Base-by-base conservation (phyloP, 2,113 vertebrate genomes). In the Galeopterus variegatus region DNA sequence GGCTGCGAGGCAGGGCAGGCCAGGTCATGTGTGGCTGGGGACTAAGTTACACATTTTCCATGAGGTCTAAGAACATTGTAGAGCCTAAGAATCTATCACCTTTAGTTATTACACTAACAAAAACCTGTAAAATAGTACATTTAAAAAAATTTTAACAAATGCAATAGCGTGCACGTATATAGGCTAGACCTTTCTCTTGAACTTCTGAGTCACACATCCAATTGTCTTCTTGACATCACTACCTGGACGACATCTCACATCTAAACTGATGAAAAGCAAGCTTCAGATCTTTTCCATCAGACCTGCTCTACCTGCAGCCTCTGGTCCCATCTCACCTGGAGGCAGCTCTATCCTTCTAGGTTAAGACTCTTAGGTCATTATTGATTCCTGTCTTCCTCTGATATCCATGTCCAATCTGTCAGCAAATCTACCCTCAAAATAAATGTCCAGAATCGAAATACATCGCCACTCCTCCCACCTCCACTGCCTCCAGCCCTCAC, bases 141-240 rank as follows among this genome's bases (percentile, higher is more conserved):
- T 52, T n/a, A 10, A 33, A 54, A 77, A 7, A n/a, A 52, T 14
- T n/a, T 95, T 82, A 95, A 93, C 62, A 81, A 96, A 65, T 87
- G 58, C 2, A 73, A 79, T 79, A 23, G 14, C 9, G 64, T 14
- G 14, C 12, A 64, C 12, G 19, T 36, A 58, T 75, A 65, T 23
- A 67, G 36, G 62, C 64, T 90, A 23, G 28, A 70, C 31, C 24
- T 84, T 85, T 96, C 41, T 85, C 86, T 84, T 90, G 24, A 93
- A 82, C 52, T 86, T 92, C 2, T 58, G 23, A 75, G n/a, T 60
- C 14, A 54, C 11, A 60, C 8, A 72, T 56, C 41, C 76, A 72
- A 33, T 56, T 70, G 69, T 1, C 21, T 82, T 70, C 52, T 48
- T 96, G 26, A 56, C 7, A 52, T 54, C 11, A 69, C 23, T 28